phyloP scores from a whole-genome alignment of 1,140 invertebrate species.

The Bombus pascuorum region DNA sequence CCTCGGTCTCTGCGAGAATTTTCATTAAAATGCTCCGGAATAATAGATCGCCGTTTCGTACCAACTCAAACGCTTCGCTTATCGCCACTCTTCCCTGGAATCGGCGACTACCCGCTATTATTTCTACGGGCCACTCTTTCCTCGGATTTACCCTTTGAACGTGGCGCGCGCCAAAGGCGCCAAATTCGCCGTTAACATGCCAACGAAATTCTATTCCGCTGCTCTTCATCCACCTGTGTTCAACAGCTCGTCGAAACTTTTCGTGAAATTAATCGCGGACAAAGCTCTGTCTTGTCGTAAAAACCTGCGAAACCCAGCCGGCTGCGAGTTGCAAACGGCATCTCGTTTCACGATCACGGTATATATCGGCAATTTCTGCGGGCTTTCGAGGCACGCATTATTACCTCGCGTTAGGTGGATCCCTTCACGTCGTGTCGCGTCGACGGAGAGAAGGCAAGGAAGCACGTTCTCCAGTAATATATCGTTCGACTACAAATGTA shows the following conservation, averaged over 20 bases:
- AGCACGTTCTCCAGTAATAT: slow-evolving; percentile 22
- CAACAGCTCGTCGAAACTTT: not conserved
- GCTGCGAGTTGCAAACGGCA: no score
- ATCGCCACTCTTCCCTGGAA: slow-evolving; percentile 17
- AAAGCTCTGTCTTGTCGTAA: not conserved
- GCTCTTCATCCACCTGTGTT: no score
- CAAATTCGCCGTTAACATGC: not conserved
- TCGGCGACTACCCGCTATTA: slow-evolving; percentile 9
- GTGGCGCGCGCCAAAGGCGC: not conserved
- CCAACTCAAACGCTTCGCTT: slow-evolving; percentile 22
- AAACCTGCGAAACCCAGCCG: not conserved
- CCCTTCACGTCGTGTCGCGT: not conserved
- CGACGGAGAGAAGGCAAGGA: not conserved
- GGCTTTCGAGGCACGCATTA: not conserved
- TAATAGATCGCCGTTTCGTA: slow-evolving; percentile 32
- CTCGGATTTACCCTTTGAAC: not conserved
- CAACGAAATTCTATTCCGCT: not conserved
- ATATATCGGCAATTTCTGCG: not conserved
- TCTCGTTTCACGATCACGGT: not conserved
- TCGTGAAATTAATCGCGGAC: not conserved
- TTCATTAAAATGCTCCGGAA: slow-evolving; percentile 45
- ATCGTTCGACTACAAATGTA: slow-evolving; percentile 25
- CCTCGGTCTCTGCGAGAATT: slow-evolving; percentile 29
- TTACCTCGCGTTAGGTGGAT: not conserved
- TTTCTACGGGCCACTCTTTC: not conserved